Conservation (phyloP, 2,888 invertebrate species). For the Tortrix viridana region DNA sequence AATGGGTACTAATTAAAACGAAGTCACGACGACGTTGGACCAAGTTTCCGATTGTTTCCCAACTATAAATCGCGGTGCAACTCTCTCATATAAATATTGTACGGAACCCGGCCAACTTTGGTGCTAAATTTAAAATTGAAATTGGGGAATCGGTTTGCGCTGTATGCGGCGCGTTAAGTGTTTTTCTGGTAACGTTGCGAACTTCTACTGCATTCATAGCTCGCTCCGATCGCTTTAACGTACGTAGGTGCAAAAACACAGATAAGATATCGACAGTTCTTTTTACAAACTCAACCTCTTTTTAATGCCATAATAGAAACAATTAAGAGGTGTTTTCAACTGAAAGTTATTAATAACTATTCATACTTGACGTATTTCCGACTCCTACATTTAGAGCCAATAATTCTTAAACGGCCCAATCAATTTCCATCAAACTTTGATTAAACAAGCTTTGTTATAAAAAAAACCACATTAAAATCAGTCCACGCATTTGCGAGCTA, state of each 20-base stretch:
- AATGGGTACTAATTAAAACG: slow-evolving; percentile 85
- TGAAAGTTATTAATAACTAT: no score
- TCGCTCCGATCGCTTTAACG: slow-evolving; percentile 9
- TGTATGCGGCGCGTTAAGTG: slow-evolving; percentile 49
- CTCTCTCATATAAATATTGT: slow-evolving; percentile 79
- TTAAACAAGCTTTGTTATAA: no score
- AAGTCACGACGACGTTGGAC: slow-evolving; percentile 79
- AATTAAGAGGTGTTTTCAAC: no score
- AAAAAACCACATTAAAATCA: no score
- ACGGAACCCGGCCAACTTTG: slow-evolving; percentile 66
- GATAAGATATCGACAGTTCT: slow-evolving; percentile 1
- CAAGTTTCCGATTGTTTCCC: slow-evolving; percentile 78
- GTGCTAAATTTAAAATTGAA: slow-evolving; percentile 79
- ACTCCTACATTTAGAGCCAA: slow-evolving; percentile 9
- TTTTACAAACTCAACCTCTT: slow-evolving; percentile 21
- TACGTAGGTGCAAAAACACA: slow-evolving; percentile 4
- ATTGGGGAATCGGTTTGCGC: slow-evolving; percentile 60
- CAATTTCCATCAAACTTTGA: no score
- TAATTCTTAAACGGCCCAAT: slow-evolving; percentile 45
- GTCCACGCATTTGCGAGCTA: no score
- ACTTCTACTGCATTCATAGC: slow-evolving; percentile 21
- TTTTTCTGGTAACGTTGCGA: slow-evolving; percentile 19
- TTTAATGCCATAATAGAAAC: no score
- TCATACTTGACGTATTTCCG: no score
- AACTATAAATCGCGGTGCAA: slow-evolving; percentile 77